Evolutionary conservation across 2,113 vertebrate genomes (phyloP).

Genomic region (Podarcis muralis): DNA sequence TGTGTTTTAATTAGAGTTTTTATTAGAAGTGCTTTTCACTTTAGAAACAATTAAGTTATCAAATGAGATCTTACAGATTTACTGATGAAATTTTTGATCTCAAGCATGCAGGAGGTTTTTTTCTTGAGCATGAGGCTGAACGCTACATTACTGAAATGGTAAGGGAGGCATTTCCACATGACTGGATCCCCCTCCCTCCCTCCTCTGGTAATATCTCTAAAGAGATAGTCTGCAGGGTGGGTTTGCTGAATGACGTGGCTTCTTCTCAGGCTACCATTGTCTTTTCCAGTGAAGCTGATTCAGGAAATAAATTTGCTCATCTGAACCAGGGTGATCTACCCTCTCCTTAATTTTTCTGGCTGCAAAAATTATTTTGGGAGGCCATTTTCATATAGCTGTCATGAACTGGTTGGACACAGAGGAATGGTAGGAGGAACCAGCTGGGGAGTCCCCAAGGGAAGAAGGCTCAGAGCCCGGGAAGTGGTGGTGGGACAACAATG

Average conservation of each 20-base stretch:
- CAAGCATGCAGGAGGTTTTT: neutral
- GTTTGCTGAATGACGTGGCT: neutral
- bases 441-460: too few relatives aligned
- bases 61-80: slow-evolving; percentile 43
- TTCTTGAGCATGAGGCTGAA: neutral
- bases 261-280: neutral
- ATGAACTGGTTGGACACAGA: too few relatives aligned
- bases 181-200: neutral
- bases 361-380: too few relatives aligned
- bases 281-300: neutral
- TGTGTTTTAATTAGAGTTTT: slow-evolving; percentile 61
- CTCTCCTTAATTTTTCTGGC: too few relatives aligned
- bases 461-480: too few relatives aligned
- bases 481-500: too few relatives aligned
- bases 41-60: slow-evolving; percentile 63
- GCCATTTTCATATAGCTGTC: too few relatives aligned
- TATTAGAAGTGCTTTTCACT: slow-evolving; percentile 61
- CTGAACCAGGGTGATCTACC: neutral
- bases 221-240: neutral
- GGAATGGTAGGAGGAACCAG: too few relatives aligned
- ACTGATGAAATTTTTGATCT: neutral
- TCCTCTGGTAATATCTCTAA: neutral
- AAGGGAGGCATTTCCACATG: neutral
- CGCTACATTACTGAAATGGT: neutral
- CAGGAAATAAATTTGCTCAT: neutral